Evolutionary conservation across 2,888 invertebrate genomes (phyloP).

Genomic region (Octonoba sinensis): DNA sequence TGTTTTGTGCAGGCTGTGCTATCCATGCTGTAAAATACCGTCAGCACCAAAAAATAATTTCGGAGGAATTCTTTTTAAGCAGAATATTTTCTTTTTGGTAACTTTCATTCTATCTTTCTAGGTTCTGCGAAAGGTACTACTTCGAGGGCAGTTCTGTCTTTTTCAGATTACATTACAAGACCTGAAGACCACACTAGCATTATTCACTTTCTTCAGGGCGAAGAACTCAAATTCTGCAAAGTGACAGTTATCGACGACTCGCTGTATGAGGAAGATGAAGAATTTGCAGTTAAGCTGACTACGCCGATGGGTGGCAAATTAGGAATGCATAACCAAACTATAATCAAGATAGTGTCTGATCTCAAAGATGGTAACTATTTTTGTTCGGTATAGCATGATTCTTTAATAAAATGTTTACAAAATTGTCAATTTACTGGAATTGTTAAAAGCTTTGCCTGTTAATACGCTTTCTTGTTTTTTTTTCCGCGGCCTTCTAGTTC

Average conservation of each 20-base stretch:
- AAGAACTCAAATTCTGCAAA: constrained; percentile 68
- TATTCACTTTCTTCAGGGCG: constrained; percentile 69
- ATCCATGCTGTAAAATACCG: no score
- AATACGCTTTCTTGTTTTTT: neutral
- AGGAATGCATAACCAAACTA: constrained; percentile 67
- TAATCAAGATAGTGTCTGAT: constrained; percentile 69
- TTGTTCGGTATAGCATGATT: no score
- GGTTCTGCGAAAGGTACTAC: constrained; percentile 70
- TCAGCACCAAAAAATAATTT: no score
- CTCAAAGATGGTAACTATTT: constrained; percentile 70
- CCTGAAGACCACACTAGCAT: constrained; percentile 69
- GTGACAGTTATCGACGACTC: constrained; percentile 71
- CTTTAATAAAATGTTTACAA: no score
- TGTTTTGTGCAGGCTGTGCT: no score
- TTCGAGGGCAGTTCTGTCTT: constrained; percentile 69
- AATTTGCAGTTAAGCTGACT: constrained; percentile 69
- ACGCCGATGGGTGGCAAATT: constrained; percentile 70
- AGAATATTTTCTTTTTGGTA: neutral
- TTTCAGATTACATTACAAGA: constrained; percentile 70
- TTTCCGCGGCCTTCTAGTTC: no score
- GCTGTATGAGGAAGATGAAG: constrained; percentile 70
- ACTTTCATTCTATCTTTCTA: constrained; percentile 56
- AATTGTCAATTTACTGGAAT: no score
- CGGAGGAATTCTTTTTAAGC: no score
- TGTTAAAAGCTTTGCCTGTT: no score